Evolutionary conservation across 2,888 invertebrate species (phyloP).

Genomic region (Heliconius ethilla): DNA sequence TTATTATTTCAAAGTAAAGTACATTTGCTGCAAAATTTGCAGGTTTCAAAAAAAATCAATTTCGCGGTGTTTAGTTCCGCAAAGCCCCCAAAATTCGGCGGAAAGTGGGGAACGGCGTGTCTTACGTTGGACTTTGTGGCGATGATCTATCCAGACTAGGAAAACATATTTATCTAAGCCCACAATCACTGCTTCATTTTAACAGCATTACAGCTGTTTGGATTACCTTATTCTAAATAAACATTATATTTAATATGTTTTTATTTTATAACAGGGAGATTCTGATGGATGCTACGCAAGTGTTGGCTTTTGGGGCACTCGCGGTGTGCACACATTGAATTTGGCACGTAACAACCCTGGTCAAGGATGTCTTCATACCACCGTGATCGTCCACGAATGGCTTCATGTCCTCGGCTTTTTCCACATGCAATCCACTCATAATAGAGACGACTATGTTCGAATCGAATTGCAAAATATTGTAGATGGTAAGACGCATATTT

Average conservation of each 20-base stretch:
- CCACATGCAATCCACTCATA: conserved; percentile 73
- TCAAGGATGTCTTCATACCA: conserved; percentile 81
- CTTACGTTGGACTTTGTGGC: not conserved
- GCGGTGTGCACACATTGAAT: conserved; percentile 77
- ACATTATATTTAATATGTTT: not conserved
- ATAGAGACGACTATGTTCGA: conserved; percentile 80
- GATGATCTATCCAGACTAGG: not conserved
- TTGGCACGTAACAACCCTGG: conserved; percentile 70
- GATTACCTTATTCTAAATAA: not conserved
- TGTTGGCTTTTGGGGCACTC: conserved; percentile 66
- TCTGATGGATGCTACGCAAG: conserved; percentile 67
- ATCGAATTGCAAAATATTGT: conserved; percentile 87
- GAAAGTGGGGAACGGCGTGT: too few species aligned
- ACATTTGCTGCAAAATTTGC: not conserved
- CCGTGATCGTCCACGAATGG: conserved; percentile 89
- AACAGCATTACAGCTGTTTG: not conserved
- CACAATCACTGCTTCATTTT: not conserved
- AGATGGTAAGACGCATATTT: conserved; percentile 63
- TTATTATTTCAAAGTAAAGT: too few species aligned
- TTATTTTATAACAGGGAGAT: conserved; percentile 53
- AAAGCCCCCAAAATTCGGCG: too few species aligned
- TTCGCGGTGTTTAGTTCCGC: too few species aligned
- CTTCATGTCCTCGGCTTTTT: conserved; percentile 76
- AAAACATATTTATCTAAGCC: not conserved
- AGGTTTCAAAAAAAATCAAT: not conserved